Evolutionary conservation across 2,797 vertebrate genomes (phyloP).

Genomic region (Pogoniulus pusillus): DNA sequence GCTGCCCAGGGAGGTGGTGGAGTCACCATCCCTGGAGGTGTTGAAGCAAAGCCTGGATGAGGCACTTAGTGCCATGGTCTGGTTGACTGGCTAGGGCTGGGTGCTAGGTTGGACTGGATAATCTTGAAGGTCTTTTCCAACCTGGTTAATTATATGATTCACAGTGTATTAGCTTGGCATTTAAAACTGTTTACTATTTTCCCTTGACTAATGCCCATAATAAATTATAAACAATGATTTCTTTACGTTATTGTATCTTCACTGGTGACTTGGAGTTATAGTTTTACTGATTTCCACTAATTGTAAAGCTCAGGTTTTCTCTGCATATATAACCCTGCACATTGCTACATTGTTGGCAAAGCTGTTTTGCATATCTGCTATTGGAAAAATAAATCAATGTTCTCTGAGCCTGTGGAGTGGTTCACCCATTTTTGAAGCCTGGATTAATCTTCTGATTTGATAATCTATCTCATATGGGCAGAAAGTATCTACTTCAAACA

Average conservation of each 20-base stretch:
- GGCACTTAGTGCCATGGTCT: too few relatives aligned
- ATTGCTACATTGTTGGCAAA: background rate
- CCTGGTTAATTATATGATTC: too few relatives aligned
- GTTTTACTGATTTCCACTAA: background rate
- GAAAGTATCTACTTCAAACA: background rate
- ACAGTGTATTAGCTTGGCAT: background rate
- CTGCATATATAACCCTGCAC: rapidly evolving
- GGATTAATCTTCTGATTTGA: background rate
- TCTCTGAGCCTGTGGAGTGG: background rate
- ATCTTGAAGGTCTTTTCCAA: too few relatives aligned
- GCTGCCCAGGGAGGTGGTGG: too few relatives aligned
- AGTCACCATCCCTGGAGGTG: too few relatives aligned
- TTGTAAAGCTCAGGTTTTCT: background rate
- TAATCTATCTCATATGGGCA: background rate
- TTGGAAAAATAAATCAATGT: background rate
- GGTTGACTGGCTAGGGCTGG: too few relatives aligned
- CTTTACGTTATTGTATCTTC: background rate
- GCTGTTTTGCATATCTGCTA: background rate
- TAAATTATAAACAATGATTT: background rate
- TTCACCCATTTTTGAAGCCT: background rate
- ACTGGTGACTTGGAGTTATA: background rate
- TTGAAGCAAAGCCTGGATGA: too few relatives aligned
- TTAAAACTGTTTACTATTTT: background rate
- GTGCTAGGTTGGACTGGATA: too few relatives aligned
- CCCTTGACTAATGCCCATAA: background rate